Base-by-base conservation (phyloP, 1,140 invertebrate genomes). In the Aplysia californica region DNA sequence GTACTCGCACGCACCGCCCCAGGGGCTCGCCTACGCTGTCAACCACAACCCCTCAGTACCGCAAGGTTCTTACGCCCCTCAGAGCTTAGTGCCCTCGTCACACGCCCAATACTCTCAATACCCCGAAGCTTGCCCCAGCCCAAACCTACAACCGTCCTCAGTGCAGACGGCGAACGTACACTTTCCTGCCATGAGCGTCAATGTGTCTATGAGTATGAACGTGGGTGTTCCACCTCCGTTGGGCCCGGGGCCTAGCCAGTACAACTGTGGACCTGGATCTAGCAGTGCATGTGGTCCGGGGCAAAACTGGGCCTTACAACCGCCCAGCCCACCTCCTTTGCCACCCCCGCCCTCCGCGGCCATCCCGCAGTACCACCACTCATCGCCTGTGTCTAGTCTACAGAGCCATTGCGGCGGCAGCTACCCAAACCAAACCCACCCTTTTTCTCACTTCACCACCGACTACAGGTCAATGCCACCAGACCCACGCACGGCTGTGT, bases 191-290 rank as follows among this genome's bases (percentile, higher is more conserved):
- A 98, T 98, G 96, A 96, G 95, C 83, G 96, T 98, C 75, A 98
- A 98, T 86, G 96, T 98, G 0, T 97, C 96, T 73, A 97, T 98
- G 96, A 97, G 97, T 87, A 98, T 98, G 96, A 98, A 96, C 26
- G 97, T 97, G 94, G 90, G 90, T 4, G 85, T 91, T 70, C 87
- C 86, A 29, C 81, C 80, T 1, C 75, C 81, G 58, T 79, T 95
- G 95, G 87, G 95, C 6, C 79, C 83, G 31, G 76, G 58, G 1
- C 81, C 80, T 23, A 76, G 78, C 55, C 79, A 82, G 44, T 85
- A 83, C 75, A 83, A 84, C 70, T 80, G 80, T 18, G 75, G 76
- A 3, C 79, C 76, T 29, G 41, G 41, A 4, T 3, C 23, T 3
- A 35, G 69, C 2, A 21, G 35, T 26, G 33, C n/a, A 3, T 36